These are phyloP conservation scores for Antigone vipio DNA, from an alignment of 2,113 vertebrate genomes.

Conservation along the genomic window DNA sequence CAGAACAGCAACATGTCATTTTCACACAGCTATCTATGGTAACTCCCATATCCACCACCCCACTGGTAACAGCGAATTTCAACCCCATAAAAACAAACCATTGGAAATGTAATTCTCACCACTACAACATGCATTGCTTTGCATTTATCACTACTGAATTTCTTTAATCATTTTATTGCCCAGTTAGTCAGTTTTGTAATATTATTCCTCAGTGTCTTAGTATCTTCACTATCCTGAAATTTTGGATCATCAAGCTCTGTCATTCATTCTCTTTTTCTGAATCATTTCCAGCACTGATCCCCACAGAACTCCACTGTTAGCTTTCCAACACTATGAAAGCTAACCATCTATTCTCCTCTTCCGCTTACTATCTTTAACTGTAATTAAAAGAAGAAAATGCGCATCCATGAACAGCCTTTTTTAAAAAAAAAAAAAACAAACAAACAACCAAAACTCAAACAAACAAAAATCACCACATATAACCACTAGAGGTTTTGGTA, in stretches of 20 bases:
- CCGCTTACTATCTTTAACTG: not conserved
- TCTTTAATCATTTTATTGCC: not conserved
- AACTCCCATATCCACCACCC: not conserved
- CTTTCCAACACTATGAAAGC: not conserved
- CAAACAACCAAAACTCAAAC: too few relatives aligned
- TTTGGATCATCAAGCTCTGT: not conserved
- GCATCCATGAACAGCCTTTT: not conserved
- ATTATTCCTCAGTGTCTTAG: not conserved
- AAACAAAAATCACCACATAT: not conserved
- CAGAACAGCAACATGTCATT: not conserved
- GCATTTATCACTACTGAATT: not conserved
- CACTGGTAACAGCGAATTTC: not conserved
- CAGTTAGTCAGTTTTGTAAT: not conserved
- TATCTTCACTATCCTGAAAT: not conserved
- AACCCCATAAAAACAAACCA: not conserved
- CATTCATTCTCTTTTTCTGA: not conserved
- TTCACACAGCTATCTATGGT: not conserved
- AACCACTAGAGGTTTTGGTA: not conserved
- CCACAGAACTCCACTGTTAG: not conserved
- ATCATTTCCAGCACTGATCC: not conserved
- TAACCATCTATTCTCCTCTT: not conserved
- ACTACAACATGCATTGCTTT: not conserved
- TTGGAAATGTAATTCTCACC: not conserved
- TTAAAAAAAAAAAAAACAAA: not conserved
- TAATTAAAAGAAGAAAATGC: not conserved